Evolutionary conservation across 2,113 vertebrate genomes (phyloP).

Genomic region (Serilophus lunatus): DNA sequence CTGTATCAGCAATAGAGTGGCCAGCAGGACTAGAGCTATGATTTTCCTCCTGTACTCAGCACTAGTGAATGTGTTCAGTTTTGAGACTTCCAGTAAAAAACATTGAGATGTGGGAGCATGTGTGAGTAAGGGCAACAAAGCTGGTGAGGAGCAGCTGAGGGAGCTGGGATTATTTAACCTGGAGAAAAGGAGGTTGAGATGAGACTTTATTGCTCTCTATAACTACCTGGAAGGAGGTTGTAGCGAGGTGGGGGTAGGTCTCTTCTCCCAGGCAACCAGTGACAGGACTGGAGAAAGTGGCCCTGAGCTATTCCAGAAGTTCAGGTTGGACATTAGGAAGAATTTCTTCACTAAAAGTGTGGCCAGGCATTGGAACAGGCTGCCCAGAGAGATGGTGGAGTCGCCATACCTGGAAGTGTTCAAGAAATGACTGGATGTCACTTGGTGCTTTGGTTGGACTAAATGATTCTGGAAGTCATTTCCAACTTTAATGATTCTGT

Average conservation of each 20-base stretch:
- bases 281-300: neutral
- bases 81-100: neutral
- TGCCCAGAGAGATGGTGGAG: too few species aligned
- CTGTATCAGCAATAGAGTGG: neutral
- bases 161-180: neutral
- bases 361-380: neutral
- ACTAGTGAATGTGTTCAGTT: neutral
- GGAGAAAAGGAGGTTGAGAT: neutral
- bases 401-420: neutral
- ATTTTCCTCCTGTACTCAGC: accelerated
- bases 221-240: neutral
- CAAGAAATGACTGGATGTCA: neutral
- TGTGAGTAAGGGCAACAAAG: neutral
- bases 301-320: neutral
- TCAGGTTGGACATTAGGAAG: neutral
- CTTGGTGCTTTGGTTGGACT: too few species aligned
- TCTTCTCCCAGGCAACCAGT: neutral
- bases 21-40: neutral
- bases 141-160: neutral
- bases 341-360: neutral
- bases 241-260: neutral
- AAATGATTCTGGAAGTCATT: neutral
- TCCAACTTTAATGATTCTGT: neutral
- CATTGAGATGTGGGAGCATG: neutral
- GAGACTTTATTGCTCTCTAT: neutral